Percentiles rank a stretch among this genome's conserved stretches.
Evolutionary conservation across 2,797 vertebrate species (phyloP).

Genomic region (Pempheris klunzingeri): DNA sequence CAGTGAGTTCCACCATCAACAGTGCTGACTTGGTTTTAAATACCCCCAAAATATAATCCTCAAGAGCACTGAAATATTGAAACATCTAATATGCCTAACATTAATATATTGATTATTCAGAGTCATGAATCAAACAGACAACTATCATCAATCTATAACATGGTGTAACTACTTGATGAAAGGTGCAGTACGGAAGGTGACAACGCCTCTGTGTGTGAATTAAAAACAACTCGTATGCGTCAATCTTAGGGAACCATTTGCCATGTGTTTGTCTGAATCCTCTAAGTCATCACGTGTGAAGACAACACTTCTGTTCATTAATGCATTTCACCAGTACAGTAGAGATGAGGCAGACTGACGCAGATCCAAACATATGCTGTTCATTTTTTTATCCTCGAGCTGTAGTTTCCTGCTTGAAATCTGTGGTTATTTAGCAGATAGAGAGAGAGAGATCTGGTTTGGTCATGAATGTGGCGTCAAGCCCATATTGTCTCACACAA

Average conservation of each 20-base stretch:
- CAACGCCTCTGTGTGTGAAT: neutral
- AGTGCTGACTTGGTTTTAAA: constrained; percentile 33
- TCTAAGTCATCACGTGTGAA: constrained; percentile 16
- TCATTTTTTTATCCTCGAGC: constrained; percentile 53
- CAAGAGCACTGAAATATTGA: neutral
- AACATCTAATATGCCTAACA: neutral
- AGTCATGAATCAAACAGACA: neutral
- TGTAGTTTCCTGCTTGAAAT: constrained; percentile 53
- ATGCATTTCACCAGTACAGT: constrained; percentile 33
- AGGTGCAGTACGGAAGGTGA: neutral
- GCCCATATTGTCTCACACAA: constrained; percentile 32
- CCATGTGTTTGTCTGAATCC: constrained; percentile 40
- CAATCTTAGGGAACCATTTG: neutral
- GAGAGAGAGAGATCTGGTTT: constrained; percentile 11
- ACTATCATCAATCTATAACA: neutral
- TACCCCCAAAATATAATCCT: constrained; percentile 20
- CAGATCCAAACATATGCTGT: constrained; percentile 62
- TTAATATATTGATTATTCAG: constrained; percentile 10
- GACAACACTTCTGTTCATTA: constrained; percentile 46
- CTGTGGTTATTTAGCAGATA: constrained; percentile 51
- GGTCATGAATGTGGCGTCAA: constrained; percentile 39
- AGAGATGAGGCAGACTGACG: constrained; percentile 49
- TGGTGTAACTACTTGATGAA: neutral
- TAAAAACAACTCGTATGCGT: constrained; percentile 10
- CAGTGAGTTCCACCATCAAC: constrained; percentile 41